Evolutionary conservation across 2,888 invertebrate genomes (phyloP), one percentile per base, ranked within the genome.

Genomic region (Hofmannophila pseudospretella): DNA sequence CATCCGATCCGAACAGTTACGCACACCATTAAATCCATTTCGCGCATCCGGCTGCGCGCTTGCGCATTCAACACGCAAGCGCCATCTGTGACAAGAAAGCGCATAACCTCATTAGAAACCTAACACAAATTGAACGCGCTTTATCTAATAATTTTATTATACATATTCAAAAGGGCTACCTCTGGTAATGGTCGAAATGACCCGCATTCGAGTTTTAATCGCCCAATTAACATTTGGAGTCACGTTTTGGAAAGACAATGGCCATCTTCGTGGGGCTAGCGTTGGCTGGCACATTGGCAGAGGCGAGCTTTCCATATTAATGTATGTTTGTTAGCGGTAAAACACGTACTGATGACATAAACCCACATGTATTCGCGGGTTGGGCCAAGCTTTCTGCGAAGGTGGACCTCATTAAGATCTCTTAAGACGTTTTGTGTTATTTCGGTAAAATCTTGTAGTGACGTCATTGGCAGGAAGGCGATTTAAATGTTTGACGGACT

Each of bases 71-170:
- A 61, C 60, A 42, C 75, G 59, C 75, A 69, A 62, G 54, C 70
- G 67, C 71, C 71, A 73, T 69, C 78, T 86, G 85, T 85, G 86
- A 85, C 85, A 82, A 79, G 86, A 82, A 84, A 85, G 85, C 85
- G 71, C 84, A 86, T 84, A 84, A 82, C 85, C 86, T 81, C 78
- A 86, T 86, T 85, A 85, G 79, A 82, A 80, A 80, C 76, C 81
- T 75, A 73, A 75, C 79, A 76, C 75, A 78, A 84, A 85, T 81
- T 82, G 81, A 80, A 67, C 64, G 48, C 49, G 61, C 64, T 72
- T 71, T 72, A 80, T 80, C 80, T 80, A 85, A 84, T 86, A 86
- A 85, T 85, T 74, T 84, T 84, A 80, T 70, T 85, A 82, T 85
- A 86, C 84, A 85, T 85, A 86, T 86, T 86, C 86, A 86, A 86